Evolutionary conservation across 2,888 invertebrate genomes (phyloP).

Genomic region (Chrysolina haemoptera): DNA sequence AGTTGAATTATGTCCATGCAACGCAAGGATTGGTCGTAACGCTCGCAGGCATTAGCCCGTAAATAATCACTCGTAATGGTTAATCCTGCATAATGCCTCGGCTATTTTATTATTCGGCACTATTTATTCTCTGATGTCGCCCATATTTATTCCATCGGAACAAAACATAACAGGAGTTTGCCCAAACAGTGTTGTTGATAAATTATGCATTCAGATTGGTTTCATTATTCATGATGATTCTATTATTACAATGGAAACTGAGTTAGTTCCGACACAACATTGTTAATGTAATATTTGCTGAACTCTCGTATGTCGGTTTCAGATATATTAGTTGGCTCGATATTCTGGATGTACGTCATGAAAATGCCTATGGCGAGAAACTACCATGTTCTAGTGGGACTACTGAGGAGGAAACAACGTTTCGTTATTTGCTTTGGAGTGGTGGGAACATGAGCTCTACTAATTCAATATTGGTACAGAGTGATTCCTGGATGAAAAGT

Average conservation of each 20-base stretch:
- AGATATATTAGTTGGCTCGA: not conserved
- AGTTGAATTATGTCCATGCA: too few relatives aligned
- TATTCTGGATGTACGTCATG: not conserved
- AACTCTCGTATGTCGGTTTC: not conserved
- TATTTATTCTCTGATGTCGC: slow-evolving; percentile 1
- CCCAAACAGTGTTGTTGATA: not conserved
- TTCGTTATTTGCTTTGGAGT: not conserved
- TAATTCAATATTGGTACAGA: too few relatives aligned
- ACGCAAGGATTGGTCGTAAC: not conserved
- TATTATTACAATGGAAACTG: slow-evolving; percentile 7
- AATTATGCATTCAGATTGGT: slow-evolving; percentile 10
- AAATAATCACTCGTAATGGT: not conserved
- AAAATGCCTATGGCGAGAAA: not conserved
- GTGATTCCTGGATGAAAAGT: too few relatives aligned
- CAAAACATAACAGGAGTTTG: not conserved
- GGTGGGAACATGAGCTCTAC: too few relatives aligned
- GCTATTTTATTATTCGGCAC: slow-evolving; percentile 3
- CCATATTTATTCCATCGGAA: not conserved
- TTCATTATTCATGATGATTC: slow-evolving; percentile 5
- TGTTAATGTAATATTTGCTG: not conserved
- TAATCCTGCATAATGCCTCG: not conserved
- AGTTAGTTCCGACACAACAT: slow-evolving; percentile 1
- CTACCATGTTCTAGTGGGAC: not conserved
- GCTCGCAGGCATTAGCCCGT: not conserved
- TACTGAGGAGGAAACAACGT: not conserved